Conservation (phyloP, 2,113 vertebrate genomes). For the Caloenas nicobarica region DNA sequence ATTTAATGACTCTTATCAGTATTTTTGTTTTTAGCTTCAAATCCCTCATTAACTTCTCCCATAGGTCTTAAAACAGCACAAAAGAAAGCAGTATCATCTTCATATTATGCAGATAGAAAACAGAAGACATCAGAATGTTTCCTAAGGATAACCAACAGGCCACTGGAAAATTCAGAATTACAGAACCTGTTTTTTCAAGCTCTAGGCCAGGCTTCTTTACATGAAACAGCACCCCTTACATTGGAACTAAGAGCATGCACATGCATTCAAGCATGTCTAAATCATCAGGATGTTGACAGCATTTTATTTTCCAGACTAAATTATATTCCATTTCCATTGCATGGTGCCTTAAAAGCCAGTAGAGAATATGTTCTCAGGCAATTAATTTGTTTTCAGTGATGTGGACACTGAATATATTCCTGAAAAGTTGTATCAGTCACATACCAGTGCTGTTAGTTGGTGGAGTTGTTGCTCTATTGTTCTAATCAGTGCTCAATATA, state of each 20-base stretch:
- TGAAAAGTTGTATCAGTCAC: neutral
- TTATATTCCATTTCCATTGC: constrained; percentile 8
- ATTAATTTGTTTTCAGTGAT: neutral
- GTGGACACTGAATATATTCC: neutral
- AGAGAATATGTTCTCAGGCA: neutral
- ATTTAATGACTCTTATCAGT: neutral
- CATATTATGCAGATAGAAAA: constrained; percentile 2
- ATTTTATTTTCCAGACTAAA: constrained; percentile 24
- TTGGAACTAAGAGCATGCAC: neutral
- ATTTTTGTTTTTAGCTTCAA: neutral
- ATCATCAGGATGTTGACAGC: constrained; percentile 1
- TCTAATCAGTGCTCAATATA: neutral
- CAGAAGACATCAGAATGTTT: constrained; percentile 32
- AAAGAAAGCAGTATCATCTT: neutral
- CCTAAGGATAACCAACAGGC: neutral
- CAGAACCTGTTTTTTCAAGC: constrained; percentile 5
- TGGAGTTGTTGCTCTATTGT: neutral
- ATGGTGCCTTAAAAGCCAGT: neutral
- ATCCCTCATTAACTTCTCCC: neutral
- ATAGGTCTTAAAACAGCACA: neutral
- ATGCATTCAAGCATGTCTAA: neutral
- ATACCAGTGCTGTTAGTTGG: neutral
- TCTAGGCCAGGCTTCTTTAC: neutral
- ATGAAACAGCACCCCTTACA: neutral
- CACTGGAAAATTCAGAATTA: constrained; percentile 22